A percentile compares a stretch with the other conserved stretches of the same genome.
Evolutionary conservation across 1,140 invertebrate species (phyloP).

Genomic region (Gonatopus flavifemur): DNA sequence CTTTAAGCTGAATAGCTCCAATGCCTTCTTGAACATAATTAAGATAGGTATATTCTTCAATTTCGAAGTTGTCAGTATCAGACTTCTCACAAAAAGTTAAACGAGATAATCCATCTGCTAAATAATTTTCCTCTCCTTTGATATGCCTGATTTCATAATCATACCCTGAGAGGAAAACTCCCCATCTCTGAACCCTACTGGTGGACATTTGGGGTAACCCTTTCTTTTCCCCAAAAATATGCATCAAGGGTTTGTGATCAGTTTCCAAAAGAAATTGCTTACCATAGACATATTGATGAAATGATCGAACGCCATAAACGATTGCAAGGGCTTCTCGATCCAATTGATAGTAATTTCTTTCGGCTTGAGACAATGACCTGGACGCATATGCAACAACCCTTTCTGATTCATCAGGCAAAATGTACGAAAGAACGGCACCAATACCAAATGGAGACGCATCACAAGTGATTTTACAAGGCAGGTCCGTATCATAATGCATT

Average conservation of each 20-base stretch:
- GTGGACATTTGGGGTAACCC: too few species aligned
- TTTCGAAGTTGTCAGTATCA: background rate
- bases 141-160: conserved; percentile 14
- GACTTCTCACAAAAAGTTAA: background rate
- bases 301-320: too few species aligned
- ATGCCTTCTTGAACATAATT: background rate
- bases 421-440: too few species aligned
- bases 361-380: too few species aligned
- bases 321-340: too few species aligned
- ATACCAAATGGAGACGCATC: conserved; percentile 43
- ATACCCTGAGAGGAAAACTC: conserved; percentile 7
- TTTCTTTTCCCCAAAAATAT: conserved; percentile 17
- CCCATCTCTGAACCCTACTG: conserved; percentile 23
- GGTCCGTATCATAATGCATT: too few species aligned
- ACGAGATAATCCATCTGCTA: conserved; percentile 41
- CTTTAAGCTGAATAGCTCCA: background rate
- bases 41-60: background rate
- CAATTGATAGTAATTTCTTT: conserved; percentile 48
- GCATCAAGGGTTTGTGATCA: too few species aligned
- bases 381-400: too few species aligned
- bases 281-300: too few species aligned
- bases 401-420: too few species aligned
- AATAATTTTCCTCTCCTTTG: conserved; percentile 41
- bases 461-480: too few species aligned
- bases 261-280: too few species aligned